phyloP scores from a whole-genome alignment of 2,888 invertebrate species.

The Chymomyza amoena region DNA sequence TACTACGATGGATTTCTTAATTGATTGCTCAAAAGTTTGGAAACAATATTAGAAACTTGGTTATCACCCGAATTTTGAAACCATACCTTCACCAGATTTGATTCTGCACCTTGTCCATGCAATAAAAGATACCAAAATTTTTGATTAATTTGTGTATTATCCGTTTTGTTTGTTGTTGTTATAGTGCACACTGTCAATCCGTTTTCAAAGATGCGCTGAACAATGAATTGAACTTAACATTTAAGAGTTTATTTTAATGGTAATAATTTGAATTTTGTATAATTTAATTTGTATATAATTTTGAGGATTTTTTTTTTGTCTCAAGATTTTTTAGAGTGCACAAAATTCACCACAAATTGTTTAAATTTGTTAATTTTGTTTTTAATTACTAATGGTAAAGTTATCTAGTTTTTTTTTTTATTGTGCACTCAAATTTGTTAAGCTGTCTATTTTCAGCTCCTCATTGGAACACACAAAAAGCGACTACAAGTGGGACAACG shows the following conservation, averaged over 20 bases:
- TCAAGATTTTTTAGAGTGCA: slow-evolving; percentile 66
- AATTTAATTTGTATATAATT: slow-evolving; percentile 39
- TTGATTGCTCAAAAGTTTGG: too few relatives aligned
- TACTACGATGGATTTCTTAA: too few relatives aligned
- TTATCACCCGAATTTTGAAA: neutral
- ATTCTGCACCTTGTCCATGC: neutral
- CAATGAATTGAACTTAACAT: slow-evolving; percentile 24
- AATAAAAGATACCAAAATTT: slow-evolving; percentile 11
- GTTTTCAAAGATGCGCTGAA: slow-evolving; percentile 6
- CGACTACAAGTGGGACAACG: neutral
- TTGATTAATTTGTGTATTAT: slow-evolving; percentile 48
- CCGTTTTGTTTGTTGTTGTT: slow-evolving; percentile 21
- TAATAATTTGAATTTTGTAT: slow-evolving; percentile 49
- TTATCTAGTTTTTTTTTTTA: slow-evolving; percentile 57
- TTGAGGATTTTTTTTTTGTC: slow-evolving; percentile 28
- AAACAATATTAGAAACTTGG: too few relatives aligned
- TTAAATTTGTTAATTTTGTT: slow-evolving; percentile 43
- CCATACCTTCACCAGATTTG: too few relatives aligned
- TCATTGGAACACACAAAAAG: neutral
- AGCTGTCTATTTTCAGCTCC: slow-evolving; percentile 23
- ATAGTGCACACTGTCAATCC: slow-evolving; percentile 15
- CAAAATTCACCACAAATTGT: slow-evolving; percentile 47
- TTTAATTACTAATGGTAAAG: slow-evolving; percentile 67
- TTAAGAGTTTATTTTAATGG: slow-evolving; percentile 22
- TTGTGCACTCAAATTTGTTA: slow-evolving; percentile 1